A percentile compares a stretch with the other conserved stretches of the same genome.
Conservation (phyloP, 92 coral and sea anemone species). For the Epizoanthus illoricatus region DNA sequence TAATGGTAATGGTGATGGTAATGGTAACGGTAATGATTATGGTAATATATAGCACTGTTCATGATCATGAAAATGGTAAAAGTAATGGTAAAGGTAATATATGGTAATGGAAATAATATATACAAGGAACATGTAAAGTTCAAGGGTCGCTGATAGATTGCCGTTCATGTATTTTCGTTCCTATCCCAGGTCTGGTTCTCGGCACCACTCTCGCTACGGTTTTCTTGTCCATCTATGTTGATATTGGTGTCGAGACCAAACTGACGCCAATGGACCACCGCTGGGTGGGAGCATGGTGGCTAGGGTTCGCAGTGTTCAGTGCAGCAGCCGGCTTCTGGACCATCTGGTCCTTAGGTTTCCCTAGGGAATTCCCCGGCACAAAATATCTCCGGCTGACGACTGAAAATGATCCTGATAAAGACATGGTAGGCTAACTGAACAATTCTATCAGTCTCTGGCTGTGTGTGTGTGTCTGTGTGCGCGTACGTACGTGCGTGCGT, state of each 20-base stretch:
- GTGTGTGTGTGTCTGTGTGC: too few species aligned
- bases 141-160: too few species aligned
- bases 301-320: conserved; percentile 69
- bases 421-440: conserved; percentile 25
- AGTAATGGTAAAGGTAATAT: too few species aligned
- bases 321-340: conserved; percentile 64
- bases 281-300: conserved; percentile 99
- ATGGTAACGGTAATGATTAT: too few species aligned
- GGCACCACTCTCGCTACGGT: conserved; percentile 51
- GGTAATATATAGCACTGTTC: too few species aligned
- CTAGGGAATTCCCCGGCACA: conserved; percentile 73
- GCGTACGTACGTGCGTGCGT: too few species aligned
- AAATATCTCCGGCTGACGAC: conserved; percentile 40
- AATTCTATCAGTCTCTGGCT: background rate
- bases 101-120: too few species aligned
- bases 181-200: conserved; percentile 54
- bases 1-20: too few species aligned
- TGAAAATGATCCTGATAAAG: conserved; percentile 40
- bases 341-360: conserved; percentile 75
- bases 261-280: conserved; percentile 66
- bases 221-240: conserved; percentile 82
- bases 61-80: too few species aligned
- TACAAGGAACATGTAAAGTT: too few species aligned
- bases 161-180: background rate
- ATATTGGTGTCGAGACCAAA: conserved; percentile 68